These are phyloP conservation scores for Pseudochirops corinnae DNA, from an alignment of 2,797 vertebrate species.

Conservation along the genomic window DNA sequence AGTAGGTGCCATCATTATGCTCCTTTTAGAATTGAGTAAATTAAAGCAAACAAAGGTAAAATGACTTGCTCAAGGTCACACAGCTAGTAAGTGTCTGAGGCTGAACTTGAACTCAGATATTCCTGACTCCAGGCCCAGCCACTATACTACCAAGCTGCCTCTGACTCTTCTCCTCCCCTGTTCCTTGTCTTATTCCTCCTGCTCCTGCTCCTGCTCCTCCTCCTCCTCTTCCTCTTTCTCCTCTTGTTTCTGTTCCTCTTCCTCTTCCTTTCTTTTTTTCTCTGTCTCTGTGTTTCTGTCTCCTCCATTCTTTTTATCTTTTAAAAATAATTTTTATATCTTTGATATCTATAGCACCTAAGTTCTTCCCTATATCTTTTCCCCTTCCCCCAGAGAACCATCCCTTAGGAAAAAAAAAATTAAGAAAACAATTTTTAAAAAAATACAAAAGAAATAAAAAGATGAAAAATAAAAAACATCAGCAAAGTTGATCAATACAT, in stretches of 20 bases:
- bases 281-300: background rate
- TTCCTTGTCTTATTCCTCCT: too few relatives aligned
- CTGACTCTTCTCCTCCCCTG: too few relatives aligned
- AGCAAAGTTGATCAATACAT: background rate
- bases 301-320: background rate
- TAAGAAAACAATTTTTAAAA: background rate
- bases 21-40: background rate
- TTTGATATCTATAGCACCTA: too few relatives aligned
- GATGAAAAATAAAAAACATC: background rate
- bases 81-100: background rate
- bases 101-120: background rate
- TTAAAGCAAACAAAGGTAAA: background rate
- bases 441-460: background rate
- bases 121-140: background rate
- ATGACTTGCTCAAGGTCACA: background rate
- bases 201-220: too few relatives aligned
- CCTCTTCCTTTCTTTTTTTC: background rate
- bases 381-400: background rate
- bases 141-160: background rate
- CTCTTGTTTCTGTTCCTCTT: too few relatives aligned
- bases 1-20: background rate
- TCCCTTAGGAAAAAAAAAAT: background rate
- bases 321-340: background rate
- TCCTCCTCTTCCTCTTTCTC: too few relatives aligned
- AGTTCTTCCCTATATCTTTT: background rate